phyloP scores from a whole-genome alignment of 2,797 vertebrate genomes.

The Periparus ater region DNA sequence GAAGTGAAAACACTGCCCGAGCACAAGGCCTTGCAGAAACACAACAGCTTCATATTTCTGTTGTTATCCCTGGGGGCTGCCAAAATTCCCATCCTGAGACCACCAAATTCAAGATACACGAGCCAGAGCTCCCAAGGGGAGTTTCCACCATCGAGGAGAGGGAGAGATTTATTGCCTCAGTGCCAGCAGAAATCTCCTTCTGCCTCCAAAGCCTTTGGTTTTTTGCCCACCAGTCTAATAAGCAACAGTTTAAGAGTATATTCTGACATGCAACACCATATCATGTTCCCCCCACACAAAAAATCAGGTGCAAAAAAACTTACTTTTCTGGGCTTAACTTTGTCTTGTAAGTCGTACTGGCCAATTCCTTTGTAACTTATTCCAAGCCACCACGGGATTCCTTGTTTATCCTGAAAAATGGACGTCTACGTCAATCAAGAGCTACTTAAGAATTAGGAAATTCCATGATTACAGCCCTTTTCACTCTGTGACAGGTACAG shows the following conservation, averaged over 20 bases:
- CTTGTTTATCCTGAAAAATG: conserved; percentile 93
- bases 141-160: background rate
- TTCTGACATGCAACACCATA: background rate
- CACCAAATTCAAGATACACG: background rate
- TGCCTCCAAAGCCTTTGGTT: background rate
- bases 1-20: background rate
- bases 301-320: background rate
- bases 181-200: background rate
- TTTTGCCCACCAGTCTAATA: background rate
- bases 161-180: background rate
- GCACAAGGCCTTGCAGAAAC: background rate
- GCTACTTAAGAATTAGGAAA: background rate
- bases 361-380: conserved; percentile 97
- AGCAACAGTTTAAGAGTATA: background rate
- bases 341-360: conserved; percentile 96
- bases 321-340: conserved; percentile 97
- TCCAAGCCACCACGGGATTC: conserved; percentile 98
- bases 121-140: background rate
- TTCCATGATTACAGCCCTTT: background rate
- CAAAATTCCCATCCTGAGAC: background rate
- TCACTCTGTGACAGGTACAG: conserved; percentile 12
- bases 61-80: background rate
- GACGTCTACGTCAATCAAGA: background rate
- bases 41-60: background rate
- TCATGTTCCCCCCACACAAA: background rate